Evolutionary conservation across 2,797 vertebrate genomes (phyloP).

Genomic region (Dromococcyx pavoninus): DNA sequence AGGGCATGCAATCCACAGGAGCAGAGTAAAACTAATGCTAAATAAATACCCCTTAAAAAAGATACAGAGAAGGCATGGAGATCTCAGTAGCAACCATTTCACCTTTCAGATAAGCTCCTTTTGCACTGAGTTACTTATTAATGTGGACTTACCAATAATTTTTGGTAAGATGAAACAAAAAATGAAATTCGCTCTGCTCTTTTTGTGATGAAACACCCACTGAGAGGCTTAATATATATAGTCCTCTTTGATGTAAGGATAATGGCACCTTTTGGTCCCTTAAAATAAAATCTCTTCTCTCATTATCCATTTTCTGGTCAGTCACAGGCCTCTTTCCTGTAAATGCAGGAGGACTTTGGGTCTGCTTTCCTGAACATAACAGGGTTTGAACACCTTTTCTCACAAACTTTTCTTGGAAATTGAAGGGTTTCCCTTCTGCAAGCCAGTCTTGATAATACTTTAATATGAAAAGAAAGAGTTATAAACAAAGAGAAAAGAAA

Average conservation of each 20-base stretch:
- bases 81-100: neutral
- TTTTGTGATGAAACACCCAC: neutral
- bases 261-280: neutral
- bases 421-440: neutral
- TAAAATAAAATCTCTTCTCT: neutral
- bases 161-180: neutral
- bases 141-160: neutral
- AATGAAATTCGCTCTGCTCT: neutral
- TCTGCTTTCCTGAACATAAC: neutral
- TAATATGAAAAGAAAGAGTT: neutral
- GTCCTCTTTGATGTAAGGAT: neutral
- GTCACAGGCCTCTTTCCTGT: accelerated
- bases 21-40: neutral
- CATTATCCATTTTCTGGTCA: neutral
- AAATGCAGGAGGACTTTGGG: neutral
- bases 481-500: neutral
- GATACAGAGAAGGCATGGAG: neutral
- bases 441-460: neutral
- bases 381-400: neutral
- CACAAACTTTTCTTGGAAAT: neutral
- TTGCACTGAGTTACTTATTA: neutral
- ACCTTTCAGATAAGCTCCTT: neutral
- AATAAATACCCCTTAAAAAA: neutral
- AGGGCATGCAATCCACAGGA: neutral
- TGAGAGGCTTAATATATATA: neutral